Evolutionary conservation across 2,113 vertebrate species (phyloP), one percentile per base, ranked within the genome.

Genomic region (Heloderma charlesbogerti): DNA sequence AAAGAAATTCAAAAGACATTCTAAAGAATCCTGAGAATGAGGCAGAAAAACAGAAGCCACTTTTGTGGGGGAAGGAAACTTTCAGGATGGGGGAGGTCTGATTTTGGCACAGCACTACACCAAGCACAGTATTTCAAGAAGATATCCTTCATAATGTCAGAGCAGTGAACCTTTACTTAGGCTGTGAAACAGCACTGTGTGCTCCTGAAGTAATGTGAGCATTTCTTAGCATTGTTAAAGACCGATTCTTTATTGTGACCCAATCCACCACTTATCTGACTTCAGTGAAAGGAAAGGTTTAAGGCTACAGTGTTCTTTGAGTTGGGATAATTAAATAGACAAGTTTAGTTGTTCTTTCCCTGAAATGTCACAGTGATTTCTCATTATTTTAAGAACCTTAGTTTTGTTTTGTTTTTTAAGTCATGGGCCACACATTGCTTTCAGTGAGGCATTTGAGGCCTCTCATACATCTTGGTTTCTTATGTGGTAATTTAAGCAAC

Each of bases 321-420:
- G 63, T 91, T 29, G n/a, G 72, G 75, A 60, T 92, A 94, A 95
- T 96, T 91, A 93, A 88, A 86, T 22, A 89, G 94, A 92, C 77
- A 92, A 93, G 80, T 91, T 25, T 80, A 92, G 90, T 79, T 91
- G 90, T 90, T 94, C 77, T 91, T 92, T 92, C 83, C 89, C 88
- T 89, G 87, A 94, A 96, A 94, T 95, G 93, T 93, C 92, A 91
- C 45, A 67, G 89, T 90, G 3, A 0, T 78, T 93, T 91, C 87
- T 92, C 43, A 63, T 94, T 94, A 91, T 89, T 95, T 93, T 82
- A 87, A 90, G 84, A 92, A 88, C 5, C 75, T 90, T 8, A 0
- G 1, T 88, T 80, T 60, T 60, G 3, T 48, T n/a, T n/a, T n/a
- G n/a, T n/a, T n/a, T n/a, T n/a, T n/a, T n/a, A 89, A 79, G 71